Conservation (phyloP, 2,888 invertebrate species). For the Melanostoma scalare region DNA sequence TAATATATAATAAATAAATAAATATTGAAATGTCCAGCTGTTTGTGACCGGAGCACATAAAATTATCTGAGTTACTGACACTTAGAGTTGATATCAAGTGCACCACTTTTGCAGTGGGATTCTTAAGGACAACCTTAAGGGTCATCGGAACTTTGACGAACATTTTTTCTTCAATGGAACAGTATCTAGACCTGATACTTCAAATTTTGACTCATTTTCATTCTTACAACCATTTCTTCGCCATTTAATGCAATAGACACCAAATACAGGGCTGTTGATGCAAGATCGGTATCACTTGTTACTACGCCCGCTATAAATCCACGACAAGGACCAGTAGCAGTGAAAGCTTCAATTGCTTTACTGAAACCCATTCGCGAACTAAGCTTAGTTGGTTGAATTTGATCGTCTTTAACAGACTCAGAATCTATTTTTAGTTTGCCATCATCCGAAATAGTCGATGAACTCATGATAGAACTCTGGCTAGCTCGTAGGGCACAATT, state of each 20-base stretch:
- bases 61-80: slow-evolving; percentile 86
- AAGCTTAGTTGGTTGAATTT: slow-evolving; percentile 41
- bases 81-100: slow-evolving; percentile 80
- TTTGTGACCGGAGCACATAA: slow-evolving; percentile 97
- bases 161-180: slow-evolving; percentile 81
- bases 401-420: slow-evolving; percentile 61
- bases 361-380: slow-evolving; percentile 78
- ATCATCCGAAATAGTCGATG: slow-evolving; percentile 78
- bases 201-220: slow-evolving; percentile 81
- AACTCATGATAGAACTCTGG: slow-evolving; percentile 77
- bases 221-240: slow-evolving; percentile 78
- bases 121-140: slow-evolving; percentile 80
- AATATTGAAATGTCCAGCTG: slow-evolving; percentile 84
- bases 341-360: slow-evolving; percentile 80
- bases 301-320: slow-evolving; percentile 80
- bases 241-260: slow-evolving; percentile 81
- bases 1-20: too few species aligned
- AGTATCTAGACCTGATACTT: slow-evolving; percentile 80
- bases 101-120: slow-evolving; percentile 80
- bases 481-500: slow-evolving; percentile 76
- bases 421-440: slow-evolving; percentile 76
- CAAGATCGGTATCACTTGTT: slow-evolving; percentile 49
- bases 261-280: slow-evolving; percentile 75
- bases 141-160: slow-evolving; percentile 82
- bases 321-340: slow-evolving; percentile 80